Evolutionary conservation across 1,140 invertebrate genomes (phyloP).

Genomic region (Planococcus citri): DNA sequence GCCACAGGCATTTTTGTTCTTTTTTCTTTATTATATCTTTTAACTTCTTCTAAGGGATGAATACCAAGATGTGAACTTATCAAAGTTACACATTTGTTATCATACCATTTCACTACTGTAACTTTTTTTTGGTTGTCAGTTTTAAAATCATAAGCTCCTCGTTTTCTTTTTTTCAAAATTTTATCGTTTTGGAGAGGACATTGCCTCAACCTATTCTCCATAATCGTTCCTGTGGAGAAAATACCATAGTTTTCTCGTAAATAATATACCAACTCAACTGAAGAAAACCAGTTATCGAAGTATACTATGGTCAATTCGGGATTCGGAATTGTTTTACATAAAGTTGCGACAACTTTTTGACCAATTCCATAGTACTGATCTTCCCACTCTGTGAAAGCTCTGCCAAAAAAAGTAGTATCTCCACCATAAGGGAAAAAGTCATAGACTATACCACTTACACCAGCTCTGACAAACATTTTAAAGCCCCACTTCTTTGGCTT

Average conservation of each 20-base stretch:
- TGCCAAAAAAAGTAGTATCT: not conserved
- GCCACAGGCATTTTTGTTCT: slow-evolving; percentile 31
- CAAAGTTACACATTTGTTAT: slow-evolving; percentile 36
- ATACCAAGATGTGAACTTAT: slow-evolving; percentile 32
- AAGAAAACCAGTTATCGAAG: slow-evolving; percentile 23
- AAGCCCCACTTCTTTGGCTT: slow-evolving; percentile 34
- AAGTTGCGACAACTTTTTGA: slow-evolving; percentile 5
- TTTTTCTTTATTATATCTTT: slow-evolving; percentile 30
- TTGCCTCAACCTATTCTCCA: slow-evolving; percentile 5
- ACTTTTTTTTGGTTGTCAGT: slow-evolving; percentile 27
- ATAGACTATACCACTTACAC: slow-evolving; percentile 32
- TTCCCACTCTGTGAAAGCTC: not conserved
- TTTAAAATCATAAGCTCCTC: slow-evolving; percentile 28
- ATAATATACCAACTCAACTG: slow-evolving; percentile 15
- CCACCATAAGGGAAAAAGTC: slow-evolving; percentile 33
- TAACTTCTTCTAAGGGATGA: slow-evolving; percentile 30
- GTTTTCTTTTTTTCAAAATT: slow-evolving; percentile 29
- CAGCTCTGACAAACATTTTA: slow-evolving; percentile 34
- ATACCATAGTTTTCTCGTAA: slow-evolving; percentile 21
- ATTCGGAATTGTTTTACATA: slow-evolving; percentile 14
- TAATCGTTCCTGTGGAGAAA: slow-evolving; percentile 15
- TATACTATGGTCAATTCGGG: slow-evolving; percentile 3
- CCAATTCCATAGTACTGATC: slow-evolving; percentile 20
- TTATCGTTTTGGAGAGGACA: slow-evolving; percentile 12
- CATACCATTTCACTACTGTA: slow-evolving; percentile 34